Evolutionary conservation across 2,888 invertebrate species (phyloP).

Genomic region (Apotomis turbidana): DNA sequence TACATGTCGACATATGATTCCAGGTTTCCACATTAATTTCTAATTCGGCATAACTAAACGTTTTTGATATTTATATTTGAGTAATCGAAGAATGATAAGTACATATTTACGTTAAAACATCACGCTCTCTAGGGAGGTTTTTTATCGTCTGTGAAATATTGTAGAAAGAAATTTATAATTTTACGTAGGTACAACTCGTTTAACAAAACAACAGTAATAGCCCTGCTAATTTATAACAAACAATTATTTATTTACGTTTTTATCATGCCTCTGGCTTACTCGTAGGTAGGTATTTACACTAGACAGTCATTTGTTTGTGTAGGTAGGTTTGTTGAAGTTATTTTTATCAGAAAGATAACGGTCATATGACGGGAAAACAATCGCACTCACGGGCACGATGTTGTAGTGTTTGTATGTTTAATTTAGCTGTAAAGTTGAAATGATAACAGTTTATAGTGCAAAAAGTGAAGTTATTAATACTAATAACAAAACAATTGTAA

Average conservation of each 20-base stretch:
- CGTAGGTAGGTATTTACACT: neutral
- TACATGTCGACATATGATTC: too few relatives aligned
- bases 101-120: too few relatives aligned
- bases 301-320: conserved; percentile 4
- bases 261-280: conserved; percentile 13
- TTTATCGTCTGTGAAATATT: too few relatives aligned
- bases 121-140: too few relatives aligned
- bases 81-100: too few relatives aligned
- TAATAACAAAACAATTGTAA: neutral
- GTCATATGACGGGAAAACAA: conserved; percentile 38
- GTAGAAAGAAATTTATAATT: too few relatives aligned
- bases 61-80: too few relatives aligned
- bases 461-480: neutral
- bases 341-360: conserved; percentile 42
- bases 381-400: neutral
- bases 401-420: conserved; percentile 22
- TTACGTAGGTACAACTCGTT: too few relatives aligned
- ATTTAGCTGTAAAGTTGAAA: conserved; percentile 9
- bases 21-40: too few relatives aligned
- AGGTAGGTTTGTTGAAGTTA: conserved; percentile 17
- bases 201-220: too few relatives aligned
- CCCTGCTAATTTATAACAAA: conserved; percentile 9
- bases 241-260: conserved; percentile 12
- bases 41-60: too few relatives aligned
- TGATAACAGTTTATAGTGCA: neutral